phyloP scores from a whole-genome alignment of 2,113 vertebrate species.

The Crocuta crocuta region DNA sequence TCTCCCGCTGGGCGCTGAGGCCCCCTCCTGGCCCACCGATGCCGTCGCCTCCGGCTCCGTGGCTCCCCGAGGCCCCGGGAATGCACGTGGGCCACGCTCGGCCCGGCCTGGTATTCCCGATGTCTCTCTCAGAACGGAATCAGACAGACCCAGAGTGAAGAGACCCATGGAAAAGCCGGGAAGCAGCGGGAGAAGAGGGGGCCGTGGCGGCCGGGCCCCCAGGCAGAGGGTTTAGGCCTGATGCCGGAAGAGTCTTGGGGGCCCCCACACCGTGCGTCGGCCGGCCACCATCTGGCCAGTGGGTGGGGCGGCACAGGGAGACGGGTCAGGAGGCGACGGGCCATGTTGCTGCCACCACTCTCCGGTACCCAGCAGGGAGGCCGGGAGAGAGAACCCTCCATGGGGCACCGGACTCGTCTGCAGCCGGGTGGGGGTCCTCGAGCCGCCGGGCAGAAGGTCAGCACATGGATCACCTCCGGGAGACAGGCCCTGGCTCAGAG shows the following conservation, averaged over 20 bases:
- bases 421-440: not conserved
- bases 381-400: accelerated
- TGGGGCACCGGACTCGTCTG: accelerated
- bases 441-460: not conserved
- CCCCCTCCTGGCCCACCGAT: not conserved
- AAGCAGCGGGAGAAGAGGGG: accelerated
- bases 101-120: accelerated
- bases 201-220: accelerated
- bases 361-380: accelerated
- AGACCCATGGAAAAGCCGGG: not conserved
- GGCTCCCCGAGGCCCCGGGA: accelerated
- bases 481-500: not conserved
- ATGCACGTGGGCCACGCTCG: accelerated
- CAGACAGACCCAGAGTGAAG: not conserved
- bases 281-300: not conserved
- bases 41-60: accelerated
- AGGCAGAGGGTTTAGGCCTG: not conserved
- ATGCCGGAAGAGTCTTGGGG: not conserved
- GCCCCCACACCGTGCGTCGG: accelerated
- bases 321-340: accelerated
- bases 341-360: accelerated
- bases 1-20: not conserved
- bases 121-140: not conserved
- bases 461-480: not conserved
- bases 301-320: accelerated